phyloP scores from a whole-genome alignment of 53 echinoderm and acorn worm species.

The Luidia sarsii region DNA sequence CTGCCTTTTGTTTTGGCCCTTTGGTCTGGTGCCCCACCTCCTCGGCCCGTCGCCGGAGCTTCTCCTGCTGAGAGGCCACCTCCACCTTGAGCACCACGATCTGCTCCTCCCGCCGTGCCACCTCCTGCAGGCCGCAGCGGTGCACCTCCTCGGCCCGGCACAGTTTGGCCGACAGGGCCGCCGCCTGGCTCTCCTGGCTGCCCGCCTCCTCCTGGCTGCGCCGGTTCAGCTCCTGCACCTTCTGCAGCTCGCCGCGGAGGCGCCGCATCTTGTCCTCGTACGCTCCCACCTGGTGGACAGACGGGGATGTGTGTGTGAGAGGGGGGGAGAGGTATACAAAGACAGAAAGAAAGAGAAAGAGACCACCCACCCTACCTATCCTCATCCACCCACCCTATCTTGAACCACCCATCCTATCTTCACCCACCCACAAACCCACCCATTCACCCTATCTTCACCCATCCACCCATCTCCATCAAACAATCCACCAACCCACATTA shows the following conservation, averaged over 20 bases:
- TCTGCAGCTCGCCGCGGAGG: slow-evolving; percentile 80
- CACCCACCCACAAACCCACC: too few species aligned
- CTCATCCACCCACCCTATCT: too few species aligned
- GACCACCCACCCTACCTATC: too few species aligned
- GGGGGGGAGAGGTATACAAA: too few species aligned
- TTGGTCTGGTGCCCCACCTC: too few species aligned
- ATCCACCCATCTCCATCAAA: too few species aligned
- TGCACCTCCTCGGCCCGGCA: slow-evolving; percentile 72
- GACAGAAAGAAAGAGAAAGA: too few species aligned
- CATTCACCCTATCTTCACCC: too few species aligned
- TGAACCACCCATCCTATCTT: too few species aligned
- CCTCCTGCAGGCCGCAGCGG: slow-evolving; percentile 74
- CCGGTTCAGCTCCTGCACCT: slow-evolving; percentile 83
- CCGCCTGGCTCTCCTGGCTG: slow-evolving; percentile 65
- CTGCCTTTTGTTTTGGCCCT: too few species aligned
- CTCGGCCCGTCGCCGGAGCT: slow-evolving; percentile 78
- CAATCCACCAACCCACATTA: too few species aligned
- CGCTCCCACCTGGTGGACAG: slow-evolving; percentile 59
- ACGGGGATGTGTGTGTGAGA: too few species aligned
- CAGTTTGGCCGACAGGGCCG: slow-evolving; percentile 67
- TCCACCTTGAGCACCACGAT: slow-evolving; percentile 96
- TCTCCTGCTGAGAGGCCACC: slow-evolving; percentile 90
- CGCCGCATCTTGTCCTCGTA: slow-evolving; percentile 92
- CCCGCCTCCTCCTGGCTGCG: slow-evolving; percentile 82
- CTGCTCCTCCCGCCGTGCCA: slow-evolving; percentile 96